phyloP scores from a whole-genome alignment of 1,140 invertebrate species.

The Hetaerina americana region DNA sequence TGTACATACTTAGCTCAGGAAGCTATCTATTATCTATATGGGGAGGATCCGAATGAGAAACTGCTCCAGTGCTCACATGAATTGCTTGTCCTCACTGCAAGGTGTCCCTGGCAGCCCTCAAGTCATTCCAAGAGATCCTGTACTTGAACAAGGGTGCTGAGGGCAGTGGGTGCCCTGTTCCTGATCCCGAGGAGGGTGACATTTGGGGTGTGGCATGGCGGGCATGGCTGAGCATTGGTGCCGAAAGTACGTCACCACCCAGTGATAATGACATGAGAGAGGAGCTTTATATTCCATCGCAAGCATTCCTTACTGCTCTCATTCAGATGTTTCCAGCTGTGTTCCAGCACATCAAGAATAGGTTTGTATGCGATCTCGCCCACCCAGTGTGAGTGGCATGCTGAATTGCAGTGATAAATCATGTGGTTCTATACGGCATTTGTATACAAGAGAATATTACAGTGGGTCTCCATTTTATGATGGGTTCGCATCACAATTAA shows the following conservation, averaged over 20 bases:
- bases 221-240: slow-evolving; percentile 75
- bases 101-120: slow-evolving; percentile 86
- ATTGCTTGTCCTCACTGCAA: slow-evolving; percentile 17
- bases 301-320: slow-evolving; percentile 82
- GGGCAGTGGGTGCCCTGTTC: slow-evolving; percentile 25
- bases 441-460: too few species aligned
- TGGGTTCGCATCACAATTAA: too few species aligned
- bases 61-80: too few species aligned
- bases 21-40: too few species aligned
- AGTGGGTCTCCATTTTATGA: too few species aligned
- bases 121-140: slow-evolving; percentile 90
- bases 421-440: too few species aligned
- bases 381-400: too few species aligned
- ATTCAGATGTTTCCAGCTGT: slow-evolving; percentile 89
- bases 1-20: neutral
- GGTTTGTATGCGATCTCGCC: too few species aligned
- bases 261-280: slow-evolving; percentile 34
- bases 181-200: slow-evolving; percentile 34
- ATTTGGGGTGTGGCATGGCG: slow-evolving; percentile 71
- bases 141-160: slow-evolving; percentile 38
- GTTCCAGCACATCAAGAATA: slow-evolving; percentile 76
- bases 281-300: slow-evolving; percentile 71
- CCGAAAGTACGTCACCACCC: slow-evolving; percentile 57
- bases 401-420: too few species aligned
- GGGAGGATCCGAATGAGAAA: too few species aligned